Base-by-base conservation (phyloP, 2,888 invertebrate genomes). In the Notodonta ziczac region DNA sequence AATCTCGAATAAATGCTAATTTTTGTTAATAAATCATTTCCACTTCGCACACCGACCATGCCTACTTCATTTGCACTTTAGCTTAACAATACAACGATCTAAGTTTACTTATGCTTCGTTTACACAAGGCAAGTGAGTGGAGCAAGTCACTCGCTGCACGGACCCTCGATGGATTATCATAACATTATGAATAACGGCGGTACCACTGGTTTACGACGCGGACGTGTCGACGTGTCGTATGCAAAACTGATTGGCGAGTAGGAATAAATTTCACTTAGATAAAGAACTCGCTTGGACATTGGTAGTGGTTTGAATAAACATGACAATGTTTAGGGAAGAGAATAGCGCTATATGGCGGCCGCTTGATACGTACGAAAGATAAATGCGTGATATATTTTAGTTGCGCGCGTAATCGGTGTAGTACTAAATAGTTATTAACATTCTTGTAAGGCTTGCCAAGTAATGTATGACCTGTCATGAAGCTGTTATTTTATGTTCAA, bases 161-260 rank as follows among this genome's bases (percentile, higher is more conserved):
- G 63, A 65, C 63, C 71, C 70, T 75, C 76, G 67, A 73, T 69
- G 74, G 74, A 77, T 77, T 77, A 77, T 77, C 78, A 78, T 78
- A 78, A 78, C 76, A 77, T 77, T 74, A 76, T 76, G 77, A 76
- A 70, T 76, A 76, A 76, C 77, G 75, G 77, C 72, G 65, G 54
- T 69, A 72, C 75, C 73, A 74, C 66, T 72, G 75, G 75, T 76
- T 76, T 76, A 76, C 77, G 74, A 67, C 60, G 61, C 59, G 55
- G 60, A 60, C 61, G 57, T 51, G 60, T 53, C 61, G 63, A 68
- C 74, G 74, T 75, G 75, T 75, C 72, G 74, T 76, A 75, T 75
- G 75, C 76, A 75, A 75, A 75, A 72, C 76, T 76, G 75, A 75
- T 75, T 75, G 76, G 76, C 60, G 67, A 72, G 53, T 58, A 59